phyloP scores from a whole-genome alignment of 2,797 vertebrate species.

The Loriculus beryllinus region DNA sequence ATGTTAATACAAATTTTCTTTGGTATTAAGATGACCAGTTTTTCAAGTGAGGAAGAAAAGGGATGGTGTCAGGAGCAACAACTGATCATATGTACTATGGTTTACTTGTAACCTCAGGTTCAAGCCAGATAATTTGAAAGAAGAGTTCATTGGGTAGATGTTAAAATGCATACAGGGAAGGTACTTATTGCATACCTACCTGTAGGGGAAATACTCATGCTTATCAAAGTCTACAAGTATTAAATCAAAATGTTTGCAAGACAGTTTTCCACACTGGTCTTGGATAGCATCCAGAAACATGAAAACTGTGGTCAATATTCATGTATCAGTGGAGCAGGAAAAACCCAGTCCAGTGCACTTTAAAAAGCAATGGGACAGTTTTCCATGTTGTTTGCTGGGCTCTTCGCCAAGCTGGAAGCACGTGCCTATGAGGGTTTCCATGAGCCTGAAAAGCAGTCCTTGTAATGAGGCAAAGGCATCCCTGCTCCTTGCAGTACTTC shows the following conservation, averaged over 20 bases:
- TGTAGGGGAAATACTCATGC: neutral
- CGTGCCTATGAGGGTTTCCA: fast-evolving
- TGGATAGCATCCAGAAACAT: neutral
- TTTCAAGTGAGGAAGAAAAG: slow-evolving; percentile 31
- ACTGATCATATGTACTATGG: neutral
- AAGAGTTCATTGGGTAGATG: neutral
- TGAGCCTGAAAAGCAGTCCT: neutral
- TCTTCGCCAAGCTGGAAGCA: neutral
- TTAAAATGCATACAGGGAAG: neutral
- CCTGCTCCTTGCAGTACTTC: slow-evolving; percentile 21
- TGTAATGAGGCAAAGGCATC: neutral
- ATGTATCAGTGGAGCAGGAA: neutral
- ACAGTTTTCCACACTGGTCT: neutral
- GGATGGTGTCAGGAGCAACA: slow-evolving; percentile 1
- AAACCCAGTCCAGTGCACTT: neutral
- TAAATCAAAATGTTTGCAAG: neutral
- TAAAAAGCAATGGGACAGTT: neutral
- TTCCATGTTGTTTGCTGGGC: neutral
- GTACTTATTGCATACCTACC: neutral
- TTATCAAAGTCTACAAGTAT: neutral
- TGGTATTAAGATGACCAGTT: slow-evolving; percentile 49
- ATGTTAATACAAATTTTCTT: slow-evolving; percentile 61
- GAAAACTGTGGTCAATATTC: slow-evolving; percentile 17
- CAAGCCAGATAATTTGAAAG: neutral
- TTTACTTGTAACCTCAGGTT: neutral